Conservation (phyloP, 2,888 invertebrate species). For the Scaptomyza caliginosa region DNA sequence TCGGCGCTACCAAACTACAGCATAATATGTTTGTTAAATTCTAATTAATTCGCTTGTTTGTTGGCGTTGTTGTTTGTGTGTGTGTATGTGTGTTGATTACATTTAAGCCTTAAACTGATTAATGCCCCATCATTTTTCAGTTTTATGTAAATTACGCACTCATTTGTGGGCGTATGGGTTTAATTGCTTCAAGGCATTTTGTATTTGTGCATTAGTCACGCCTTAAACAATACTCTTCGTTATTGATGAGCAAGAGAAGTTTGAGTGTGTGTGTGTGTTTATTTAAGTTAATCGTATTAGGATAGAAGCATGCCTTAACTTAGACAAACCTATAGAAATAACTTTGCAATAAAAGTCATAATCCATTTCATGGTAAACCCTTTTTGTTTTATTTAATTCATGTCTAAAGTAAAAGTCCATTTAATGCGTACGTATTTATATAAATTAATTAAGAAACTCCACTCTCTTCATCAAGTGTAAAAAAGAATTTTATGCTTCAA, state of each 20-base stretch:
- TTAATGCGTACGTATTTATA: constrained; percentile 50
- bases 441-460: constrained; percentile 56
- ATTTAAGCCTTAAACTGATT: constrained; percentile 52
- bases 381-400: constrained; percentile 10
- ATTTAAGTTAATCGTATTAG: constrained; percentile 7
- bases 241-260: constrained; percentile 5
- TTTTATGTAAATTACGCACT: constrained; percentile 25
- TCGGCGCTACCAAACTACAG: constrained; percentile 10
- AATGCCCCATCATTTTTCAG: constrained; percentile 54
- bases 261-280: neutral
- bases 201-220: constrained; percentile 29
- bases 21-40: constrained; percentile 39
- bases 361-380: constrained; percentile 1
- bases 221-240: constrained; percentile 8
- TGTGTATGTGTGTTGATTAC: constrained; percentile 61
- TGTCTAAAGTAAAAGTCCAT: constrained; percentile 23
- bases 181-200: constrained; percentile 35
- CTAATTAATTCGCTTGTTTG: constrained; percentile 60
- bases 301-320: too few species aligned
- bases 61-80: constrained; percentile 19
- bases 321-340: too few species aligned
- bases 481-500: constrained; percentile 54
- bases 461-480: constrained; percentile 51
- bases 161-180: constrained; percentile 29
- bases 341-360: neutral